These are phyloP conservation scores for Papilio glaucus DNA, from an alignment of 1,140 invertebrate species.

Conservation along the genomic window DNA sequence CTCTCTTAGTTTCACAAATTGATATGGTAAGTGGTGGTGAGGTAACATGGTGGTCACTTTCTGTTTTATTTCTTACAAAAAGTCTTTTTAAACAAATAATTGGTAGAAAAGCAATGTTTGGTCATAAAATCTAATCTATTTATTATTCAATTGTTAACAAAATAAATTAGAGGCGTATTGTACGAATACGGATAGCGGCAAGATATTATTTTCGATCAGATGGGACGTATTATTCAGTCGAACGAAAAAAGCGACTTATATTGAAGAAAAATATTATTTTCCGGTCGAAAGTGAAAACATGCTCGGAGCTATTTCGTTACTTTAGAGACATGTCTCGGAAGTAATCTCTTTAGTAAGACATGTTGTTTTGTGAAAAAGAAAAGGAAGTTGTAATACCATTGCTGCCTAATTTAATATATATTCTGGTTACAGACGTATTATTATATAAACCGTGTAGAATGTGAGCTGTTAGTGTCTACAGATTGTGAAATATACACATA, in stretches of 20 bases:
- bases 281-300: conserved; percentile 3
- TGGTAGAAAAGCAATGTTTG: too few species aligned
- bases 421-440: neutral
- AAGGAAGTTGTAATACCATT: neutral
- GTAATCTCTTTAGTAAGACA: conserved; percentile 6
- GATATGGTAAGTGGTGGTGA: too few species aligned
- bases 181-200: neutral
- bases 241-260: conserved; percentile 9
- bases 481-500: neutral
- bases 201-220: conserved; percentile 5
- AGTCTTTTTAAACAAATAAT: too few species aligned
- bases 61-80: too few species aligned
- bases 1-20: too few species aligned
- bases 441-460: neutral
- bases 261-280: conserved; percentile 10
- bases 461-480: too few species aligned
- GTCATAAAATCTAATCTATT: too few species aligned
- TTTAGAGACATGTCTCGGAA: neutral
- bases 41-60: too few species aligned
- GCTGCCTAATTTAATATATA: neutral
- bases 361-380: conserved; percentile 9
- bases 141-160: neutral
- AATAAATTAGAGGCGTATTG: conserved; percentile 22
- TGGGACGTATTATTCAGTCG: conserved; percentile 5
- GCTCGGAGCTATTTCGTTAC: conserved; percentile 14